phyloP scores from a whole-genome alignment of 2,797 vertebrate genomes.

The Sphenodon punctatus region DNA sequence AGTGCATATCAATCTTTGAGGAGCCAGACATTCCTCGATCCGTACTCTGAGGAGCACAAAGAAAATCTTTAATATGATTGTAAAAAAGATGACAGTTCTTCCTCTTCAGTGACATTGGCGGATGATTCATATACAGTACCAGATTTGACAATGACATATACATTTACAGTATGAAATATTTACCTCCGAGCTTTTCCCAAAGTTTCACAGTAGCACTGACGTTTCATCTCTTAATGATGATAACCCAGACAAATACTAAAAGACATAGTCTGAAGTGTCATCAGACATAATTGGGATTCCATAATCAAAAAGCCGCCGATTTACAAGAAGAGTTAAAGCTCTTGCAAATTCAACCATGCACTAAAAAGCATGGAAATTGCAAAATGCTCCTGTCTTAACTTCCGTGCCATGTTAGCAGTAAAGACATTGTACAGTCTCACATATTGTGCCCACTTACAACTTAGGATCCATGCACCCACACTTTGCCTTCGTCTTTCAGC shows the following conservation, averaged over 20 bases:
- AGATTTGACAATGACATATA: slow-evolving; percentile 29
- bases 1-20: neutral
- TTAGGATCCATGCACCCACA: too few relatives aligned
- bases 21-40: accelerated
- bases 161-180: slow-evolving; percentile 12
- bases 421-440: too few relatives aligned
- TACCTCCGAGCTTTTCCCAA: neutral
- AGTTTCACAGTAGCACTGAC: slow-evolving; percentile 9
- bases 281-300: too few relatives aligned
- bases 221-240: slow-evolving; percentile 11
- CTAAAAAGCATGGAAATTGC: too few relatives aligned
- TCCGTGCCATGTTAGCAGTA: too few relatives aligned
- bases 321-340: too few relatives aligned
- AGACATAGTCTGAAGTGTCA: too few relatives aligned
- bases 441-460: too few relatives aligned
- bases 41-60: neutral
- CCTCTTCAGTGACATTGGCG: neutral
- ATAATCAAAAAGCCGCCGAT: too few relatives aligned
- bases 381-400: too few relatives aligned
- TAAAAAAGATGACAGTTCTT: neutral
- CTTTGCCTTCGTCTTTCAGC: too few relatives aligned
- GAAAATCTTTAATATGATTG: neutral
- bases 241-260: slow-evolving; percentile 21
- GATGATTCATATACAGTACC: slow-evolving; percentile 11
- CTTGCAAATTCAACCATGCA: too few relatives aligned